These are phyloP conservation scores for Crossocerus cetratus DNA, from an alignment of 2,888 invertebrate species.

Conservation along the genomic window DNA sequence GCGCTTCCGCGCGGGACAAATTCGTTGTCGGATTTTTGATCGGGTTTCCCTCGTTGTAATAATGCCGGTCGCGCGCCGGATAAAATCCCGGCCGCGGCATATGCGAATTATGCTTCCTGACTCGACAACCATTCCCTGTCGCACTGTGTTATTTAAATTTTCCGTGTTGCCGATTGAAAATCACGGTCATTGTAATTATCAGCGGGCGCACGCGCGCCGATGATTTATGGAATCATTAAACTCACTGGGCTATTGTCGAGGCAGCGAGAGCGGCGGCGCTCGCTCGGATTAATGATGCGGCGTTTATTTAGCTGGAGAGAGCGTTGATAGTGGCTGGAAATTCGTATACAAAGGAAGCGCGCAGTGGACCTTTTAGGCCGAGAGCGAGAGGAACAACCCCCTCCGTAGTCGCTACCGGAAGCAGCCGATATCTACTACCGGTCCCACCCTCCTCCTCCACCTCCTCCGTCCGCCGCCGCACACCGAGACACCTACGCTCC, in stretches of 20 bases:
- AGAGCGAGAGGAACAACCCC: conserved; percentile 22
- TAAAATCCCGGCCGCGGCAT: too few species aligned
- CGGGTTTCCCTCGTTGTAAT: too few species aligned
- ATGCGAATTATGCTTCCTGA: conserved; percentile 26
- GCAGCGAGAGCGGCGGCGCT: conserved; percentile 34
- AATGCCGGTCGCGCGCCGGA: too few species aligned
- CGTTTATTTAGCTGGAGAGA: conserved; percentile 46
- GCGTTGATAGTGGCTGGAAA: conserved; percentile 39
- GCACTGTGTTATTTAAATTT: conserved; percentile 48
- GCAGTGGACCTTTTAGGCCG: conserved; percentile 47
- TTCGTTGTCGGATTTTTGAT: too few species aligned
- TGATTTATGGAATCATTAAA: conserved; percentile 54
- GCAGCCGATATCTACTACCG: conserved; percentile 49
- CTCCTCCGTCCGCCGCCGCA: conserved; percentile 10
- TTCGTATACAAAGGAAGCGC: conserved; percentile 46
- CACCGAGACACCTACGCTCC: conserved; percentile 1
- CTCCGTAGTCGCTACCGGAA: conserved; percentile 41
- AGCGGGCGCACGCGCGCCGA: conserved; percentile 11
- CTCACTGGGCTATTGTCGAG: conserved; percentile 46
- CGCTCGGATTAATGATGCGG: conserved; percentile 47
- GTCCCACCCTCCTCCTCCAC: conserved; percentile 43
- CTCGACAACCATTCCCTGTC: conserved; percentile 26
- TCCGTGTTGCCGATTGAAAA: conserved; percentile 42
- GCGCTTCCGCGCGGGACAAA: too few species aligned
- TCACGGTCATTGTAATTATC: conserved; percentile 50